A percentile compares a stretch with the other conserved stretches of the same genome.
phyloP scores from a whole-genome alignment of 2,113 vertebrate species.

The Rhinolophus sinicus region DNA sequence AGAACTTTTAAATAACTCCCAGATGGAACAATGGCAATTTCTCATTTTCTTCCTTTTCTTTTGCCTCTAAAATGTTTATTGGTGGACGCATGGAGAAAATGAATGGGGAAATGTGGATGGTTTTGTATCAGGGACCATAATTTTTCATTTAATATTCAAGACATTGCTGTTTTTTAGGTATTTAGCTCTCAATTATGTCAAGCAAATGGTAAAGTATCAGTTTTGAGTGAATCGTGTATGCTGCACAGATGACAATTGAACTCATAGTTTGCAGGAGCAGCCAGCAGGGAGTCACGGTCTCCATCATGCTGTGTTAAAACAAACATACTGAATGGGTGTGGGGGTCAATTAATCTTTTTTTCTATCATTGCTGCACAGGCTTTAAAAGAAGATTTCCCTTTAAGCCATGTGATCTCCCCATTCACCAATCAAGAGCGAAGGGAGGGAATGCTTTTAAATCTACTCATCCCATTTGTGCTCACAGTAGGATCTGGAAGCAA shows the following conservation, averaged over 20 bases:
- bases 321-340: background rate
- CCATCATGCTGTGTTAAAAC: constrained; percentile 69
- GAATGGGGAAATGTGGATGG: background rate
- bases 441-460: constrained; percentile 99
- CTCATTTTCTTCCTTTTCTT: constrained; percentile 61
- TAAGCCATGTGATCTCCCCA: constrained; percentile 99
- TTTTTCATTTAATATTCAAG: constrained; percentile 58
- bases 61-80: constrained; percentile 27
- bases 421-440: constrained; percentile 99
- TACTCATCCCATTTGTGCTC: constrained; percentile 98
- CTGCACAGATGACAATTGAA: background rate
- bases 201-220: constrained; percentile 66
- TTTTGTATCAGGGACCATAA: constrained; percentile 6
- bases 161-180: constrained; percentile 60
- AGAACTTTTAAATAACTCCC: constrained; percentile 54
- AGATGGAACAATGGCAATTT: constrained; percentile 39
- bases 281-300: constrained; percentile 52
- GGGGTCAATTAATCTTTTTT: constrained; percentile 72
- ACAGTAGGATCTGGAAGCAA: constrained; percentile 99
- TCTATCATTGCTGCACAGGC: constrained; percentile 91
- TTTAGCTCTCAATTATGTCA: constrained; percentile 57
- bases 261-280: constrained; percentile 72
- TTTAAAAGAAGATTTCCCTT: constrained; percentile 98
- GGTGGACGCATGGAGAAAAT: background rate
- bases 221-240: background rate